These are phyloP conservation scores for Blastobasis adustella DNA, from an alignment of 2,888 invertebrate species.

Conservation along the genomic window DNA sequence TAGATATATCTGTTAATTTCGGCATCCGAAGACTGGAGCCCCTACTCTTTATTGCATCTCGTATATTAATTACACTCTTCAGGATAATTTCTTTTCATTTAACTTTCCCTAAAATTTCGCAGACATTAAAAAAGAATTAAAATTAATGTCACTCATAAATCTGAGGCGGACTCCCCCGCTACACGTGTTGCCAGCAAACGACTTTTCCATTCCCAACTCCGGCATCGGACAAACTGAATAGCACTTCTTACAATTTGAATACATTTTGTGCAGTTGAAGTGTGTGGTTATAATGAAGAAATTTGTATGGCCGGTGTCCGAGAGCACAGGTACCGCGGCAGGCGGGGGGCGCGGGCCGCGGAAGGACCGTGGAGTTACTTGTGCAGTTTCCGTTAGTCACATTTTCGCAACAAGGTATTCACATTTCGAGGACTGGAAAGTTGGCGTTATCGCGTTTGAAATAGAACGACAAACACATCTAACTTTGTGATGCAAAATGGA, in stretches of 20 bases:
- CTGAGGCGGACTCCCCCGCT: neutral
- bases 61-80: neutral
- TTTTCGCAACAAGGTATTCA: constrained; percentile 74
- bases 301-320: constrained; percentile 40
- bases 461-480: constrained; percentile 67
- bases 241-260: constrained; percentile 4
- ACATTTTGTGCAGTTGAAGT: constrained; percentile 13
- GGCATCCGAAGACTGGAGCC: no score
- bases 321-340: neutral
- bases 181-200: neutral
- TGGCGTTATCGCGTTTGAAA: constrained; percentile 73
- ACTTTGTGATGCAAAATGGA: constrained; percentile 72
- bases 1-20: no score
- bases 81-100: no score
- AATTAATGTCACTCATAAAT: neutral
- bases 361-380: constrained; percentile 67
- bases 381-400: constrained; percentile 73
- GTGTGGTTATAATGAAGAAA: constrained; percentile 33
- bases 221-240: constrained; percentile 1
- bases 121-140: neutral
- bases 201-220: neutral
- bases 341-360: constrained; percentile 15
- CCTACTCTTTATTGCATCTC: neutral
- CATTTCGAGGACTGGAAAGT: constrained; percentile 73
- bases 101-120: no score